Evolutionary conservation across 2,113 vertebrate species (phyloP).

Genomic region (Oreochromis spilurus): DNA sequence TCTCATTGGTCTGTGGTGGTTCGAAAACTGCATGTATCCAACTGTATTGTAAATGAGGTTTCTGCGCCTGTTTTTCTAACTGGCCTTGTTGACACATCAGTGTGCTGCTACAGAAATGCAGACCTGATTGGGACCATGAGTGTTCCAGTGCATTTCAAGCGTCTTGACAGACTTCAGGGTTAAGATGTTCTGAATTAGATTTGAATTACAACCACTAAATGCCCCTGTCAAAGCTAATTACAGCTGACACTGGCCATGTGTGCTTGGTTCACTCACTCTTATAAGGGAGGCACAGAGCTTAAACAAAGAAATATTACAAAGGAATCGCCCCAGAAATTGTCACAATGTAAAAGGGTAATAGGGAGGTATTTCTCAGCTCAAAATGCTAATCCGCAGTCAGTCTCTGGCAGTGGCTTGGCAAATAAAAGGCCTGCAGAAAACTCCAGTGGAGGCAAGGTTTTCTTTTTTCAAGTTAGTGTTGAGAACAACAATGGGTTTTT

Average conservation of each 20-base stretch:
- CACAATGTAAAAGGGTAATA: slow-evolving; percentile 75
- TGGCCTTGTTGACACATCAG: slow-evolving; percentile 90
- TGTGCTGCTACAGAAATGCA: slow-evolving; percentile 87
- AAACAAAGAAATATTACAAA: slow-evolving; percentile 92
- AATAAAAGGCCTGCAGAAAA: slow-evolving; percentile 75
- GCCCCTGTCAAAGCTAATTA: slow-evolving; percentile 98
- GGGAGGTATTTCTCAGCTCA: slow-evolving; percentile 59
- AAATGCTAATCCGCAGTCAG: slow-evolving; percentile 66
- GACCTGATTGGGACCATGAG: slow-evolving; percentile 79
- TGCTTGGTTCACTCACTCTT: slow-evolving; percentile 78
- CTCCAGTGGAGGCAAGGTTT: background rate
- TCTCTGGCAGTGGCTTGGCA: background rate
- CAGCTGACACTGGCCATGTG: slow-evolving; percentile 92
- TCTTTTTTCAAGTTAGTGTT: background rate
- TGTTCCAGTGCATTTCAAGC: slow-evolving; percentile 86
- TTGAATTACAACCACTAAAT: slow-evolving; percentile 99
- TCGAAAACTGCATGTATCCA: background rate
- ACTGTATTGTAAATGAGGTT: slow-evolving; percentile 82
- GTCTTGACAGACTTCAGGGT: slow-evolving; percentile 94
- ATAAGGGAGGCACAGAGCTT: slow-evolving; percentile 79
- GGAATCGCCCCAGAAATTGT: slow-evolving; percentile 85
- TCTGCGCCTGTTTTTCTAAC: slow-evolving; percentile 81
- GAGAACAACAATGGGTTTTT: background rate
- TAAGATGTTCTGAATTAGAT: slow-evolving; percentile 99
- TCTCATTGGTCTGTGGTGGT: slow-evolving; percentile 32